Conservation (phyloP, 2,797 vertebrate genomes). For the Cheirogaleus major region DNA sequence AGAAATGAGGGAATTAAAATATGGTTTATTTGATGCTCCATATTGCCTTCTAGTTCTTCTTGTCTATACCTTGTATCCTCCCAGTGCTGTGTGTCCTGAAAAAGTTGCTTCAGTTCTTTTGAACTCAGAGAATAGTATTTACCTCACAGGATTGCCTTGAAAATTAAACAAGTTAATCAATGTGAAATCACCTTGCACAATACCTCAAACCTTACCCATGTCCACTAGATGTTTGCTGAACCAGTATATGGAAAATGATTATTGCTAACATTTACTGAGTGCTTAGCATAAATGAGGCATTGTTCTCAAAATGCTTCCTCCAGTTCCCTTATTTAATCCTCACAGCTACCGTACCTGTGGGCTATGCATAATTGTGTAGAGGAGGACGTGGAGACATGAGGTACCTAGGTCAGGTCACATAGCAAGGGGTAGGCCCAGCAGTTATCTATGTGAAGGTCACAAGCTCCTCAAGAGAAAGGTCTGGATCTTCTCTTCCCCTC, state of each 20-base stretch:
- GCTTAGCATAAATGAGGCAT: not conserved
- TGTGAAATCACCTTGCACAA: not conserved
- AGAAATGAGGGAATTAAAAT: not conserved
- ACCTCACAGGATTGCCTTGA: not conserved
- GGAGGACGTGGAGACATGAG: not conserved
- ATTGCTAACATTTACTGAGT: not conserved
- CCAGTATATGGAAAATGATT: not conserved
- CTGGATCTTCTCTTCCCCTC: not conserved
- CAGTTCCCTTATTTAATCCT: not conserved
- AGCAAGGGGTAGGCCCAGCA: not conserved
- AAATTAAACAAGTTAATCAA: not conserved
- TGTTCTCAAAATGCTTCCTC: not conserved
- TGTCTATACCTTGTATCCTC: not conserved
- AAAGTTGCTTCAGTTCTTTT: not conserved
- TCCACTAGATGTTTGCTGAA: not conserved
- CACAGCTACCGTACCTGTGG: not conserved
- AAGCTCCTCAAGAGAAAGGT: not conserved
- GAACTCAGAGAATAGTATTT: not conserved
- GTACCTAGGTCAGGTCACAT: not conserved
- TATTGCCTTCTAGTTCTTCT: not conserved
- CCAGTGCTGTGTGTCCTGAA: not conserved
- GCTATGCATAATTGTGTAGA: not conserved
- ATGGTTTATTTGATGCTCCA: not conserved
- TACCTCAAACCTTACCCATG: not conserved
- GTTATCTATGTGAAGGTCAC: not conserved